These are phyloP conservation scores for Euura saliciscinereae DNA, from an alignment of 1,140 invertebrate species.

Conservation along the genomic window DNA sequence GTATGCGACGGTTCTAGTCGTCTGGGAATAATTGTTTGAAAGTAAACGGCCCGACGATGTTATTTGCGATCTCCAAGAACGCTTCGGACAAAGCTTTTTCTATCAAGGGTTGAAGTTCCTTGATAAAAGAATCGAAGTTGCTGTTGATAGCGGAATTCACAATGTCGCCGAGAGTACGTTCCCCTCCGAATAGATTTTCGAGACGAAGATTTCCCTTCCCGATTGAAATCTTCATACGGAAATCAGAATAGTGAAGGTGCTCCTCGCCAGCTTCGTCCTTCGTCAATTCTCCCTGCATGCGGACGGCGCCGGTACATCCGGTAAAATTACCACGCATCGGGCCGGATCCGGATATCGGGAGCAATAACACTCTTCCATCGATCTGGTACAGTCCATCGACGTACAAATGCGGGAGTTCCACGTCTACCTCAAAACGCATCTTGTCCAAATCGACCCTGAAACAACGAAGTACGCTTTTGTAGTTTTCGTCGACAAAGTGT, in stretches of 20 bases:
- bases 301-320: conserved; percentile 60
- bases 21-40: conserved; percentile 65
- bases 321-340: conserved; percentile 68
- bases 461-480: background rate
- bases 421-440: conserved; percentile 56
- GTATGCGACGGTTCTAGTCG: conserved; percentile 10
- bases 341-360: conserved; percentile 68
- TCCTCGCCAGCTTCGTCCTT: conserved; percentile 57
- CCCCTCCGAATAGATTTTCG: conserved; percentile 69
- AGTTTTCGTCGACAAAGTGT: no score
- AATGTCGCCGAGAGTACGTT: conserved; percentile 59
- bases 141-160: conserved; percentile 69
- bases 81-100: conserved; percentile 62
- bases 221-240: conserved; percentile 63
- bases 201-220: conserved; percentile 64
- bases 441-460: conserved; percentile 59
- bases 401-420: conserved; percentile 62
- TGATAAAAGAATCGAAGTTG: conserved; percentile 65
- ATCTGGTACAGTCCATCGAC: conserved; percentile 67
- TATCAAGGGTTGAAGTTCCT: conserved; percentile 64
- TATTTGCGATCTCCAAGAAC: conserved; percentile 65
- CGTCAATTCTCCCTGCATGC: conserved; percentile 54
- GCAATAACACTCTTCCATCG: conserved; percentile 65
- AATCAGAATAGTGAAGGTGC: conserved; percentile 60
- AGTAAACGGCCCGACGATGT: conserved; percentile 61